Evolutionary conservation across 2,797 vertebrate genomes (phyloP).

Genomic region (Gymnoscopelus braueri): DNA sequence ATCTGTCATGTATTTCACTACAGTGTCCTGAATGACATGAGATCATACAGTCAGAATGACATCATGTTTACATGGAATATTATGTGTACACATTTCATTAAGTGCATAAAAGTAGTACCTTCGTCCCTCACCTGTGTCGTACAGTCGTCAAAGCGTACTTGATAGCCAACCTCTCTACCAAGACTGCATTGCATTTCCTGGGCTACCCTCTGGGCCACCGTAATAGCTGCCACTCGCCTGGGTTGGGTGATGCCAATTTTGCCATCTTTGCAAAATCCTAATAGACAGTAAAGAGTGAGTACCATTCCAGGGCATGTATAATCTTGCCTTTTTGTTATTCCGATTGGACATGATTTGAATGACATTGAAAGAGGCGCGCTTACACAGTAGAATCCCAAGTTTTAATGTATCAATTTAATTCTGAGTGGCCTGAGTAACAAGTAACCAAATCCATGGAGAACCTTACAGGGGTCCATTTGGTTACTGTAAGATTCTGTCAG

Average conservation of each 20-base stretch:
- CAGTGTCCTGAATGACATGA: conserved; percentile 83
- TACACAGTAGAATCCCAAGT: too few relatives aligned
- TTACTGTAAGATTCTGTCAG: too few relatives aligned
- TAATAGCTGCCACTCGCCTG: conserved; percentile 93
- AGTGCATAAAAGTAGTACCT: not conserved
- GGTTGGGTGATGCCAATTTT: conserved; percentile 93
- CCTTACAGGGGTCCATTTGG: too few relatives aligned
- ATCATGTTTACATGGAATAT: too few relatives aligned
- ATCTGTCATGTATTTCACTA: conserved; percentile 96
- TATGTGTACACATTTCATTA: too few relatives aligned
- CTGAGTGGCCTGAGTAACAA: too few relatives aligned
- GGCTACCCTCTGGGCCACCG: conserved; percentile 93
- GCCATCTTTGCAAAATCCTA: conserved; percentile 88
- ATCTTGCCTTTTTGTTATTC: too few relatives aligned
- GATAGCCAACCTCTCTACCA: conserved; percentile 91
- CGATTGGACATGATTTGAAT: not conserved
- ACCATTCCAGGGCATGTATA: too few relatives aligned
- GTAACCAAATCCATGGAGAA: too few relatives aligned
- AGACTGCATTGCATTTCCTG: conserved; percentile 89
- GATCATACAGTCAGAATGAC: not conserved
- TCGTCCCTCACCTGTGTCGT: conserved; percentile 83
- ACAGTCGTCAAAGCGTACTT: conserved; percentile 97
- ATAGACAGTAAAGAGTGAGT: not conserved
- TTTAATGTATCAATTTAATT: too few relatives aligned
- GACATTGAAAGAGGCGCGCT: too few relatives aligned